Base-by-base conservation (phyloP, 2,113 vertebrate species). In the Halcyon senegalensis region DNA sequence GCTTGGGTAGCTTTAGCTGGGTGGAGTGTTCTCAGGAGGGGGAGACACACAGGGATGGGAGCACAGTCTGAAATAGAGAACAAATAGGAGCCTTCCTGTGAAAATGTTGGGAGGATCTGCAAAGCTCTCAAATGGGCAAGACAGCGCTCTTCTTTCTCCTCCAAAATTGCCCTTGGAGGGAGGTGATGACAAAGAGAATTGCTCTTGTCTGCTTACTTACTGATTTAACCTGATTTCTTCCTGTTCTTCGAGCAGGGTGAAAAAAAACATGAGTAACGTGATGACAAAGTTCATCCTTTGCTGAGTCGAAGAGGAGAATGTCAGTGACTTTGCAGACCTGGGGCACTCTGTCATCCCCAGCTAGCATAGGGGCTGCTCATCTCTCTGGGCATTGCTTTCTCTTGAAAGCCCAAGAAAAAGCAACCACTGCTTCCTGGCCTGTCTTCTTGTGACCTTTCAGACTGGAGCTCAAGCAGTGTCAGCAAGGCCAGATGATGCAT, bases 161-260 rank as follows among this genome's bases (percentile, higher is more conserved):
- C 58, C 67, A 63, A 69, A 85, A 62, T 27, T 83, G 28, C 75
- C 77, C 46, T 88, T 39, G 46, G 79, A 88, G 70, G 25, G n/a
- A 74, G 8, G 10, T 59, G 55, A 82, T 83, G 93, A 74, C 93
- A 95, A 86, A 92, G 33, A 83, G 44, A 77, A 86, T 92, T 7
- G 17, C n/a, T 88, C 70, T 90, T 77, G 82, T 95, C 55, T 35
- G 4, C 66, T 88, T 87, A 58, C 30, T 76, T 87, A 75, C 39
- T 92, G 48, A 90, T 94, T 83, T 94, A 87, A 95, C 63, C 82
- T 95, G 91, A 96, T 94, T 94, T 91, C 30, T 81, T 93, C 44
- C 62, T 84, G 18, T 60, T 87, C 43, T 72, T 82, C 1, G 18
- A 91, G 74, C 81, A 87, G 72, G 77, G 82, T 51, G 51, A 9